phyloP scores from a whole-genome alignment of 2,888 invertebrate genomes.

The Deilephila elpenor region DNA sequence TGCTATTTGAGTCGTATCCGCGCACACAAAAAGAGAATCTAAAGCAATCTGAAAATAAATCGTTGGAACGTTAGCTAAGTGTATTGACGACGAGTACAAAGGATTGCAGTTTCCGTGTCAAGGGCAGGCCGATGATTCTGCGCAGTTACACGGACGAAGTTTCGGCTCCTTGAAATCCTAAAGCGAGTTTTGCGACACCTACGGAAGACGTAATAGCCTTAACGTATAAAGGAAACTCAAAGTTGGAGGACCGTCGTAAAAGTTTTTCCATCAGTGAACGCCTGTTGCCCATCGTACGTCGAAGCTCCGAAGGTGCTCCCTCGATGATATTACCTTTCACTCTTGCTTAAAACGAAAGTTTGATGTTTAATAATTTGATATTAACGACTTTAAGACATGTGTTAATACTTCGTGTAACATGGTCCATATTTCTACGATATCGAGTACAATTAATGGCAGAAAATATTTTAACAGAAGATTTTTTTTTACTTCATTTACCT shows the following conservation, averaged over 20 bases:
- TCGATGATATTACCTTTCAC: not conserved
- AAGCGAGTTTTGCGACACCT: conserved; percentile 22
- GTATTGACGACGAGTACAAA: conserved; percentile 64
- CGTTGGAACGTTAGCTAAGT: conserved; percentile 32
- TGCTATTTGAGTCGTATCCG: not conserved
- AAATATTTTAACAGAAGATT: too few species aligned
- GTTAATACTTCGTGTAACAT: not conserved
- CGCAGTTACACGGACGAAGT: conserved; percentile 55
- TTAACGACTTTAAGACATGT: not conserved
- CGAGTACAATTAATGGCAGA: not conserved
- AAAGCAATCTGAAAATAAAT: conserved; percentile 31
- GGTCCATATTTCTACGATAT: not conserved
- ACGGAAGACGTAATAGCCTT: conserved; percentile 8
- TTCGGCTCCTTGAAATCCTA: not conserved
- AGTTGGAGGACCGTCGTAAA: conserved; percentile 16
- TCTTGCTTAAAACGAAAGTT: conserved; percentile 17
- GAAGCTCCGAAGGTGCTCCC: not conserved
- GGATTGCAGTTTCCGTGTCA: conserved; percentile 69
- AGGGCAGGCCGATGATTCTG: conserved; percentile 81
- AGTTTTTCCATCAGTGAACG: conserved; percentile 14
- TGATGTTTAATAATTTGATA: not conserved
- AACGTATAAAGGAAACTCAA: not conserved
- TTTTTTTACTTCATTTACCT: too few species aligned
- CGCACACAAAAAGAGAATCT: not conserved
- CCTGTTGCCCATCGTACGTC: conserved; percentile 1